Evolutionary conservation across 2,797 vertebrate genomes (phyloP).

Genomic region (Diplodus sargus): DNA sequence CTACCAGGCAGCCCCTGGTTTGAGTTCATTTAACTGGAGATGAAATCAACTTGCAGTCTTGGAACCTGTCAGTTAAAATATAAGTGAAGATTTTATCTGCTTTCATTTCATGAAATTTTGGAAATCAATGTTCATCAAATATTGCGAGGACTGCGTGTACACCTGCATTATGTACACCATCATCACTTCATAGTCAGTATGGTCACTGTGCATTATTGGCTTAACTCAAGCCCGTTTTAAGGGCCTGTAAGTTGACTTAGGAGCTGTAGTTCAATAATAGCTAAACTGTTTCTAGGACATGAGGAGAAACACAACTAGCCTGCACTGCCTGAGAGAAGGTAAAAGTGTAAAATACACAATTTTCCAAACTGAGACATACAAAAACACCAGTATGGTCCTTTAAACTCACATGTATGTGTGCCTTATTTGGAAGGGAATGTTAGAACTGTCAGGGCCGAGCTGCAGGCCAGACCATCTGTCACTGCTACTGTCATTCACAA

Average conservation of each 20-base stretch:
- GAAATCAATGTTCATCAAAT: neutral
- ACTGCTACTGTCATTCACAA: slow-evolving; percentile 60
- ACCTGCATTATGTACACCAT: neutral
- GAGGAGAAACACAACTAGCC: neutral
- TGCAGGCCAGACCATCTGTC: slow-evolving; percentile 56
- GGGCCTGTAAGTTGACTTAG: neutral
- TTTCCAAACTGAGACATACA: slow-evolving; percentile 31
- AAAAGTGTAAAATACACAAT: neutral
- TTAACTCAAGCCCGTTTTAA: neutral
- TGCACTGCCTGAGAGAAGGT: slow-evolving; percentile 2
- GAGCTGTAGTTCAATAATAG: neutral
- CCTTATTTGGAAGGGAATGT: slow-evolving; percentile 70
- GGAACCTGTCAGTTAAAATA: neutral
- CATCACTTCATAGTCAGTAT: neutral
- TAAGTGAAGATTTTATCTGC: neutral
- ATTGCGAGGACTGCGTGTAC: neutral
- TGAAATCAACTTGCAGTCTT: neutral
- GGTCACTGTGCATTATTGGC: neutral
- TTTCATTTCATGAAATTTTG: neutral
- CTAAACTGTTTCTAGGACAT: neutral
- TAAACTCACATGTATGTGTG: slow-evolving; percentile 22
- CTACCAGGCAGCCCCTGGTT: neutral
- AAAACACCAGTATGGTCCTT: slow-evolving; percentile 35
- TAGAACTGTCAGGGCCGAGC: slow-evolving; percentile 25
- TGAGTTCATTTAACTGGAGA: neutral